Conservation (phyloP, 1,140 invertebrate species). For the Leptonema lineaticorne region DNA sequence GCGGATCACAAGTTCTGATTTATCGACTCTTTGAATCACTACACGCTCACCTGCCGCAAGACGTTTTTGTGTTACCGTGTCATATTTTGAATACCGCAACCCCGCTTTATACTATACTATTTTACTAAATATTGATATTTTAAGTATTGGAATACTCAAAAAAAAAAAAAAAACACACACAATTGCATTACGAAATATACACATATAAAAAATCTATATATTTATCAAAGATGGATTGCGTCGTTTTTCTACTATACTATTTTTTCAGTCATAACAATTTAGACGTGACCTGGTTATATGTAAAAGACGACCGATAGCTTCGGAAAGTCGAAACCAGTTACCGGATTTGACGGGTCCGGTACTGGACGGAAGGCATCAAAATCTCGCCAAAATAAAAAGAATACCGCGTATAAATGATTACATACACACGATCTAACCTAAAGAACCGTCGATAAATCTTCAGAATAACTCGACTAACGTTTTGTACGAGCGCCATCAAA, state of each 20-base stretch:
- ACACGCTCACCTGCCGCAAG: slow-evolving; percentile 21
- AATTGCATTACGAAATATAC: too few relatives aligned
- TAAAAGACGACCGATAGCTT: slow-evolving; percentile 11
- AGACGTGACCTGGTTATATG: slow-evolving; percentile 15
- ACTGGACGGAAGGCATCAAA: slow-evolving; percentile 36
- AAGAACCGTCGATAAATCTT: slow-evolving; percentile 35
- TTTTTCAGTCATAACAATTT: slow-evolving; percentile 25
- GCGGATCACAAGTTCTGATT: slow-evolving; percentile 14
- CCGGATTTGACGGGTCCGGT: slow-evolving; percentile 23
- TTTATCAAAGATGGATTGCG: neutral
- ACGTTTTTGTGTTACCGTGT: slow-evolving; percentile 27
- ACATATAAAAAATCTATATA: too few relatives aligned
- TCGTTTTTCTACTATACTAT: too few relatives aligned
- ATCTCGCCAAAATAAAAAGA: slow-evolving; percentile 32
- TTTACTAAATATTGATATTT: too few relatives aligned
- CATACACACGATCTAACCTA: too few relatives aligned
- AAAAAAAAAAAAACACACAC: too few relatives aligned
- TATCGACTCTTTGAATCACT: slow-evolving; percentile 20
- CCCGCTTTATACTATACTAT: too few relatives aligned
- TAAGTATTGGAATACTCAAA: too few relatives aligned
- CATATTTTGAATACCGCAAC: slow-evolving; percentile 19
- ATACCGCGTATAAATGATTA: neutral
- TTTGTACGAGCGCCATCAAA: slow-evolving; percentile 10
- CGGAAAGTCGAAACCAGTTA: slow-evolving; percentile 9
- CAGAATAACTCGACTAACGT: slow-evolving; percentile 7